Conservation (phyloP, 2,888 invertebrate genomes). For the Nemotelus pantherinus region DNA sequence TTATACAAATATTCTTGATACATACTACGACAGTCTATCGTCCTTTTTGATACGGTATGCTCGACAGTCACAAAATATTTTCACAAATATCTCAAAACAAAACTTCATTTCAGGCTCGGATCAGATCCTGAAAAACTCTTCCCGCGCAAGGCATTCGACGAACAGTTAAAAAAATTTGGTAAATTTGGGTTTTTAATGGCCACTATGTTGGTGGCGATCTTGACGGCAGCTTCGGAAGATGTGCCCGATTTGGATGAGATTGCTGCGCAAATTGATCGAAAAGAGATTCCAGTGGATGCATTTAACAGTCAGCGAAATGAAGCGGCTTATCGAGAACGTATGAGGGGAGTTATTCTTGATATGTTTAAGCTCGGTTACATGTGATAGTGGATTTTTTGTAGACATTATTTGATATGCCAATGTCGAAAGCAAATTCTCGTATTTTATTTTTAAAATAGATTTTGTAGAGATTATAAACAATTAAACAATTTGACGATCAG, state of each 20-base stretch:
- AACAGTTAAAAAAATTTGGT: slow-evolving; percentile 56
- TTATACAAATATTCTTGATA: slow-evolving; percentile 55
- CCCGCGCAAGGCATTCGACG: slow-evolving; percentile 55
- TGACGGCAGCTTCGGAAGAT: slow-evolving; percentile 57
- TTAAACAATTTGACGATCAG: no score
- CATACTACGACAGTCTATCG: slow-evolving; percentile 56
- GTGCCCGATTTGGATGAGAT: slow-evolving; percentile 59
- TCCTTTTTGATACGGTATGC: slow-evolving; percentile 56
- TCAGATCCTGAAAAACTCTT: slow-evolving; percentile 55
- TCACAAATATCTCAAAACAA: background rate
- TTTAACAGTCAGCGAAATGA: slow-evolving; percentile 39
- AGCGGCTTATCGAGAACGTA: slow-evolving; percentile 54
- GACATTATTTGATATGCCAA: no score
- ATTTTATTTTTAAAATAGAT: no score
- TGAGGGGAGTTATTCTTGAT: slow-evolving; percentile 58
- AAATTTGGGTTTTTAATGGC: slow-evolving; percentile 58
- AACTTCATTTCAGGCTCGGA: slow-evolving; percentile 55
- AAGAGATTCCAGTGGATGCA: slow-evolving; percentile 52
- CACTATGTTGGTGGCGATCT: slow-evolving; percentile 59
- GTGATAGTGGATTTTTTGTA: slow-evolving; percentile 43
- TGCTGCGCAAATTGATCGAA: slow-evolving; percentile 56
- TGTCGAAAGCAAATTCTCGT: no score
- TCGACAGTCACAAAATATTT: background rate
- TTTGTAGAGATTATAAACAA: no score
- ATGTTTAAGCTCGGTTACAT: slow-evolving; percentile 56